A percentile compares a stretch with the other conserved stretches of the same genome.
phyloP scores from a whole-genome alignment of 2,113 vertebrate species.

The Tragelaphus strepsiceros region DNA sequence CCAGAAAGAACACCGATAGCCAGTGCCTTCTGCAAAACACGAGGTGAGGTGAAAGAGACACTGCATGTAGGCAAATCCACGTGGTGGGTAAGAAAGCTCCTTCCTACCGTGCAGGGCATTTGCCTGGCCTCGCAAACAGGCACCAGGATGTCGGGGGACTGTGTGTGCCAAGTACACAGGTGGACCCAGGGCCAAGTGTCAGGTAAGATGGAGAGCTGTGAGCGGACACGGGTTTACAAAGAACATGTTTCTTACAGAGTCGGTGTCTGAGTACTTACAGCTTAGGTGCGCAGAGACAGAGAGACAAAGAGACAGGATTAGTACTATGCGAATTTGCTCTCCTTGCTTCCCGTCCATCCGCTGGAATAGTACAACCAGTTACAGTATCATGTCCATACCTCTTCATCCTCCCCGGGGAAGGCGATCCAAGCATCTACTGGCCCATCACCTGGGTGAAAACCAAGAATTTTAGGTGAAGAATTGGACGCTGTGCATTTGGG shows the following conservation, averaged over 20 bases:
- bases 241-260: neutral
- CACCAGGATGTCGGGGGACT: fast-evolving
- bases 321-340: neutral
- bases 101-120: fast-evolving
- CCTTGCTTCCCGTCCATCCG: neutral
- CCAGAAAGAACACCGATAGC: neutral
- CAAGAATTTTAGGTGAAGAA: neutral
- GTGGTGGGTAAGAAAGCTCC: neutral
- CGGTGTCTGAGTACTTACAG: fast-evolving
- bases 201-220: neutral
- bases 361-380: neutral
- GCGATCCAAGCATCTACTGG: neutral
- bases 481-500: fast-evolving
- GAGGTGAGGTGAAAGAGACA: neutral
- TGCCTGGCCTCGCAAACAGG: neutral
- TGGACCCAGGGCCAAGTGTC: fast-evolving
- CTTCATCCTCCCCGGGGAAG: neutral
- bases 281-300: neutral
- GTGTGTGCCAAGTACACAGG: fast-evolving
- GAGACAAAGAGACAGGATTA: too few relatives aligned
- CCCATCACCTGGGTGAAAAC: neutral
- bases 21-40: neutral
- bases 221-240: neutral
- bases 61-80: fast-evolving
- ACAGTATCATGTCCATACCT: fast-evolving